Evolutionary conservation across 2,113 vertebrate genomes (phyloP), one percentile per base, ranked within the genome.

Genomic region (Cavia aperea): DNA sequence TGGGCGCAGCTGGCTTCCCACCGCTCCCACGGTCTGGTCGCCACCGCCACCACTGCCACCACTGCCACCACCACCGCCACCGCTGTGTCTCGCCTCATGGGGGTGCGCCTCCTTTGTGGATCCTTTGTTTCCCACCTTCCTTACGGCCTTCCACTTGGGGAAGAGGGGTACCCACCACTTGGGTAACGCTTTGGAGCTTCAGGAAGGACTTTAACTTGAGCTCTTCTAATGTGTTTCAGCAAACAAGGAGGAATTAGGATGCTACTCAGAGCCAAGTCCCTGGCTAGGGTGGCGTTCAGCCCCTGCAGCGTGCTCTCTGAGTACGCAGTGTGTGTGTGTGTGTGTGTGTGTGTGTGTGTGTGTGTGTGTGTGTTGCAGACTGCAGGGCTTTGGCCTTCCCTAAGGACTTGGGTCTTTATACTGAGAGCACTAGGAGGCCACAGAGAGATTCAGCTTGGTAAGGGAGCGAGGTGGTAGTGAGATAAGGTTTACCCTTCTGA

Each of bases 121-220:
- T 36, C 15, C 23, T 70, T 39, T 0, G 36, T n/a, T 5, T 54
- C 10, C 5, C 0, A 13, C 49, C 43, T 75, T 33, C 66, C n/a
- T 70, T 29, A 56, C 11, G 0, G 0, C 9, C 1, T 58, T 33
- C 14, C n/a, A 2, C 65, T 68, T 58, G 7, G 24, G 56, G 1
- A n/a, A 81, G 9, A 72, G 54, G 29, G 43, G 60, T 1, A 0
- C 33, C 60, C 29, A 29, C 26, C 5, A 7, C 82, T 73, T 7
- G 31, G 7, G 10, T 6, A 49, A 33, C 0, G 12, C 75, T 77
- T 62, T 73, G 36, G 7, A 16, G 4, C 66, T 39, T 77, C 31
- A 39, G 89, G 49, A 73, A 63, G 36, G 18, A 0, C 13, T 46
- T 66, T 46, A 31, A 10, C 16, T 58, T 49, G n/a, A 49, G 15